A percentile compares a stretch with the other conserved stretches of the same genome.
phyloP scores from a whole-genome alignment of 1,140 invertebrate genomes.

The Danaus plexippus region DNA sequence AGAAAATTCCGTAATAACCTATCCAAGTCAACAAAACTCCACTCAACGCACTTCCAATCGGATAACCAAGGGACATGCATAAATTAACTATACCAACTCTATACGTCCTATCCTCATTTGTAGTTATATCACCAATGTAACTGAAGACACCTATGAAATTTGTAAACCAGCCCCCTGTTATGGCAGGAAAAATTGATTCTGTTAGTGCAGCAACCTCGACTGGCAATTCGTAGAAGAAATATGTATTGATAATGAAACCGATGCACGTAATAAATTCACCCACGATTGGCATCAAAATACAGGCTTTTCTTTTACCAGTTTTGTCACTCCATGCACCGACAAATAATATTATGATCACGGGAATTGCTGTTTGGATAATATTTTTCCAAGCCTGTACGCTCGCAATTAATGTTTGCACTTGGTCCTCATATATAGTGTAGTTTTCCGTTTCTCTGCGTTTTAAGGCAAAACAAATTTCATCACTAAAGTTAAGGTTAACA shows the following conservation, averaged over 20 bases:
- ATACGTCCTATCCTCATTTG: constrained; percentile 82
- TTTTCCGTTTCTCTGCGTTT: constrained; percentile 79
- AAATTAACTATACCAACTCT: constrained; percentile 89
- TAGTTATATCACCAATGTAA: constrained; percentile 90
- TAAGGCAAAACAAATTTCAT: constrained; percentile 80
- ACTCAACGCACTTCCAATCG: constrained; percentile 83
- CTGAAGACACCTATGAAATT: constrained; percentile 93
- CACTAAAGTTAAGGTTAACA: constrained; percentile 81
- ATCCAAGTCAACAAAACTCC: constrained; percentile 78
- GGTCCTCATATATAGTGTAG: constrained; percentile 78
- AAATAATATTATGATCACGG: constrained; percentile 82
- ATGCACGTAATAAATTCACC: constrained; percentile 84
- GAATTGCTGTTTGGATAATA: constrained; percentile 80
- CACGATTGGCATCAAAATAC: constrained; percentile 85
- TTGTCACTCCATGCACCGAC: constrained; percentile 86
- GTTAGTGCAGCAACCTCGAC: constrained; percentile 83
- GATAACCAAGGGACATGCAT: constrained; percentile 83
- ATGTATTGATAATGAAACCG: constrained; percentile 84
- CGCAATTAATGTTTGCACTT: constrained; percentile 82
- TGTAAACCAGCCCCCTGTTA: constrained; percentile 88
- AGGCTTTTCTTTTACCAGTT: constrained; percentile 82
- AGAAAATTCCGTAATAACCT: constrained; percentile 86
- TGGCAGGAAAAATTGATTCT: constrained; percentile 81
- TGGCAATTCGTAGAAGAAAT: constrained; percentile 80
- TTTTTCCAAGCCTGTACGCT: constrained; percentile 85